Percentiles rank a stretch among this genome's conserved stretches.
phyloP scores from a whole-genome alignment of 2,797 vertebrate species.

The Brotula barbata region DNA sequence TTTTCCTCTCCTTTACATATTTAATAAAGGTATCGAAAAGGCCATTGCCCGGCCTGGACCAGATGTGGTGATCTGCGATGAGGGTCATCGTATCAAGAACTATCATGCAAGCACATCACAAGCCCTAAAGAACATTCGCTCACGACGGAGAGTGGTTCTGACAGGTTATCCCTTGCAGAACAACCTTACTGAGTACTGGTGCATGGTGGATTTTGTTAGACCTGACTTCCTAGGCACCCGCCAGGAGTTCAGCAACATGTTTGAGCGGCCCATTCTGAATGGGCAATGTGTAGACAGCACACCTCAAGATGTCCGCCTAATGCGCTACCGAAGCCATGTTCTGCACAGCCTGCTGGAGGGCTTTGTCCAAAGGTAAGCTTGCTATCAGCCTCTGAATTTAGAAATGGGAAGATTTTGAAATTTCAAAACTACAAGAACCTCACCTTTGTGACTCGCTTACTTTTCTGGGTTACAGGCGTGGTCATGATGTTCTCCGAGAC shows the following conservation, averaged over 20 bases:
- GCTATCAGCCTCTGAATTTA: slow-evolving; percentile 80
- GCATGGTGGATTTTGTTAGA: slow-evolving; percentile 99
- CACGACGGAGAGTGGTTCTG: slow-evolving; percentile 90
- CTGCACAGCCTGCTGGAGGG: slow-evolving; percentile 97
- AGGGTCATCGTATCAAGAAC: slow-evolving; percentile 99
- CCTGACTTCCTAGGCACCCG: slow-evolving; percentile 96
- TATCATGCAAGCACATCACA: slow-evolving; percentile 98
- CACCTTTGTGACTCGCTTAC: slow-evolving; percentile 27
- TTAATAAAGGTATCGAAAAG: slow-evolving; percentile 88
- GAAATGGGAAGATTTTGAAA: slow-evolving; percentile 42
- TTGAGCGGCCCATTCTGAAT: slow-evolving; percentile 96
- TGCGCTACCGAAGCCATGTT: slow-evolving; percentile 98
- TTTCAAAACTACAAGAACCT: not conserved
- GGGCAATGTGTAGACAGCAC: slow-evolving; percentile 98
- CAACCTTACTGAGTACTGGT: slow-evolving; percentile 99
- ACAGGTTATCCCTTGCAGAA: slow-evolving; percentile 98
- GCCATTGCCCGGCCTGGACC: slow-evolving; percentile 93
- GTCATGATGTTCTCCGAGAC: slow-evolving; percentile 91
- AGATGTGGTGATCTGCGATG: slow-evolving; percentile 97
- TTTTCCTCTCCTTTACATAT: not conserved
- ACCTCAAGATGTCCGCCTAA: slow-evolving; percentile 93
- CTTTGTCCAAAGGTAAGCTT: slow-evolving; percentile 93
- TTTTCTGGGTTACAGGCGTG: slow-evolving; percentile 80
- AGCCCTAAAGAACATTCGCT: slow-evolving; percentile 96
- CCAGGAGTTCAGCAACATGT: slow-evolving; percentile 99